Conservation (phyloP, 2,797 vertebrate genomes). For the Acanthiza pusilla region DNA sequence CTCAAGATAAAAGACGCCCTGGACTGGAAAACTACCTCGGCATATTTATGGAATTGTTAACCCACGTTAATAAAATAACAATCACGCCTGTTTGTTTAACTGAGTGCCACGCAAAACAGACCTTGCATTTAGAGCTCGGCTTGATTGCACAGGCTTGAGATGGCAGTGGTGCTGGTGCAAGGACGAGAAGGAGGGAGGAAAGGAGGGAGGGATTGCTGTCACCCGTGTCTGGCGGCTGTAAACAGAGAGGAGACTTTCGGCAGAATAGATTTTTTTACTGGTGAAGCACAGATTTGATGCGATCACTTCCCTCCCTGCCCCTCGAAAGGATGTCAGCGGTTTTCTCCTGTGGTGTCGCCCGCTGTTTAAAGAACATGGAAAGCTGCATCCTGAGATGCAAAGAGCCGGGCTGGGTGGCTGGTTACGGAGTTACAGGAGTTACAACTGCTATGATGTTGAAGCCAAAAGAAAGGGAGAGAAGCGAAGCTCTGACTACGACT, state of each 20-base stretch:
- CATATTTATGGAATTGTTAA: conserved; percentile 30
- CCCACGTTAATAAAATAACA: conserved; percentile 27
- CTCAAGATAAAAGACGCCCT: conserved; percentile 46
- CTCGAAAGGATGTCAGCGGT: conserved; percentile 27
- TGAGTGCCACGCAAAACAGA: not conserved
- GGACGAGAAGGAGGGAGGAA: not conserved
- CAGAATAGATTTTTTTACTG: not conserved
- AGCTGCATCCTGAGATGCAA: conserved; percentile 43
- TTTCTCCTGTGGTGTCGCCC: not conserved
- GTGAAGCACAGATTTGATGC: not conserved
- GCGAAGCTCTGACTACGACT: conserved; percentile 74
- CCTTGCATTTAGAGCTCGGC: not conserved
- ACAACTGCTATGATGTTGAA: conserved; percentile 10
- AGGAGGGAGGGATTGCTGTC: not conserved
- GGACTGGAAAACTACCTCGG: conserved; percentile 1
- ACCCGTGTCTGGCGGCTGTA: not conserved
- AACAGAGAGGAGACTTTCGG: not conserved
- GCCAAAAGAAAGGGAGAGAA: conserved; percentile 74
- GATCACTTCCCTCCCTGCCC: conserved; percentile 14
- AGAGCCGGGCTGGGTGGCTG: conserved; percentile 42
- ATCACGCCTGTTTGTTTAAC: conserved; percentile 39
- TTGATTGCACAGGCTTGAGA: not conserved
- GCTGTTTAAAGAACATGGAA: conserved; percentile 1
- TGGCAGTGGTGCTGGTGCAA: not conserved
- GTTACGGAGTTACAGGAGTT: not conserved